Evolutionary conservation across 2,888 invertebrate genomes (phyloP), one percentile per base, ranked within the genome.

Genomic region (Idaea straminata): DNA sequence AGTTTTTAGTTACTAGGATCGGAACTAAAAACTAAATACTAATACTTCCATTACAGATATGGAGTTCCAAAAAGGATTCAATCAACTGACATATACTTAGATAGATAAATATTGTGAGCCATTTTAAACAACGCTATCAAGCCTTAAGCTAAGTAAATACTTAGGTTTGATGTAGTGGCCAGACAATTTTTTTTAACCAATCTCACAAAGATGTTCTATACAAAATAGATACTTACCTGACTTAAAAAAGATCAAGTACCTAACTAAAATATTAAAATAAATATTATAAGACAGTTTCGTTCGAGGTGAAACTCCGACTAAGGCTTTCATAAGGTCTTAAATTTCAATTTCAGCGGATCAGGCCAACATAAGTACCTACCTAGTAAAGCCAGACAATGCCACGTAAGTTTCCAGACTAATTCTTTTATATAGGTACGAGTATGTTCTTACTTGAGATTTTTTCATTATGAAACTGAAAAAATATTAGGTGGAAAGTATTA

Each of bases 261-360:
- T 3, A 60, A 59, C 25, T 59, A 59, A 59, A 13, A 16, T 34
- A 7, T 16, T 34, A 59, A 16, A 59, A 15, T 10, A 16, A 16
- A 34, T 34, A 57, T 15, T 62, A 34, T 62, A 57, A 25, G 25
- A 25, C 34, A 25, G 15, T 62, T 57, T 25, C 13, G 57, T 25
- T 25, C 66, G 57, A 66, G 61, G 67, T 66, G 57, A 63, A 66
- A 66, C 73, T 78, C 74, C 71, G 75, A 73, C 70, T 73, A 73
- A 70, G 78, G 74, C 77, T 81, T 83, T 83, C 80, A 79, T 83
- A 82, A 79, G 79, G 85, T 86, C 83, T 89, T 86, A 86, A 85
- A 88, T 88, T 88, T 86, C 88, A 89, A 89, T 90, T 89, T 87
- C 81, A 86, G 71, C 73, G 87, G 88, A 88, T 89, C 83, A 85